Base-by-base conservation (phyloP, 2,797 vertebrate genomes). In the Orientallactaga sibirica region DNA sequence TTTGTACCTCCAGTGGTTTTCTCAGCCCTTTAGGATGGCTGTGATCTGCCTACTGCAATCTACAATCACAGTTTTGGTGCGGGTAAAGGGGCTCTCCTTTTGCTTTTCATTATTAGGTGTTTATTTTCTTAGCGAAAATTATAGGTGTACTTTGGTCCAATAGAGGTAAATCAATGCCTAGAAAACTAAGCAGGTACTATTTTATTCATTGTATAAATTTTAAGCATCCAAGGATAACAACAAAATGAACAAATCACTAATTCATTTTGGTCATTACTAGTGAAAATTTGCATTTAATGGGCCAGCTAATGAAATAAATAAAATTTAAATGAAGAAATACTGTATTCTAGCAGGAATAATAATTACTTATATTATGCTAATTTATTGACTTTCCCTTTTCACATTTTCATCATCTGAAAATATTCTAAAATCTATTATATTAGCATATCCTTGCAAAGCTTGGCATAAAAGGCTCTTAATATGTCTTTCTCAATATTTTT, bases 321-420 rank as follows among this genome's bases (percentile, higher is more conserved):
- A 94, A 95, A 93, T 92, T 85, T 94, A 93, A 96, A 92, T 93
- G 27, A 91, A 94, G 33, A 93, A 93, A 88, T 94, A 88, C 5
- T 92, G 4, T 85, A 81, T 90, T 16, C 16, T 93, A 94, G 70
- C 8, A 96, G 70, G 8, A 92, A 94, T 75, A 90, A 88, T 78
- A 89, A 83, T 88, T 83, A 73, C 16, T 87, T 91, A 1, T 80
- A 55, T n/a, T 83, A 80, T 2, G 55, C 52, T n/a, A 87, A 92
- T 70, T 85, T 93, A 89, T 86, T 90, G 87, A 88, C 11, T 90
- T 93, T 79, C 68, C 22, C 27, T 71, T 80, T 91, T 20, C 20
- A 92, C 6, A 81, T 73, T 95, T 96, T 91, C 10, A 27, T 70
- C 14, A 79, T 85, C 18, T 76, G 14, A 91, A 80, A 74, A 52